Conservation (phyloP, 2,797 vertebrate genomes). For the Sebastes reedi region DNA sequence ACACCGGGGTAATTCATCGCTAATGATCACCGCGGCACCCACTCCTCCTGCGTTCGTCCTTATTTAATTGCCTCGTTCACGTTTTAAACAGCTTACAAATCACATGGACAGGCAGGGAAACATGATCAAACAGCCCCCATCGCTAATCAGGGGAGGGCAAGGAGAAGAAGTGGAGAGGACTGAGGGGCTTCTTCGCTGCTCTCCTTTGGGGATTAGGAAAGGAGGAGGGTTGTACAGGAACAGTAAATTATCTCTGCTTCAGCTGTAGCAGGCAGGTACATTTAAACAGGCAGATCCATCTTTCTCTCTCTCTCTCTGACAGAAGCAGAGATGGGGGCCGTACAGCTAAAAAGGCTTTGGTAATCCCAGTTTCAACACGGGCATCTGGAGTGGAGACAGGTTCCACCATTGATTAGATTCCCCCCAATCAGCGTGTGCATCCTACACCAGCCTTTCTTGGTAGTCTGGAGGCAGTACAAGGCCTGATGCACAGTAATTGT, state of each 20-base stretch:
- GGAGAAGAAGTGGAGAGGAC: slow-evolving; percentile 50
- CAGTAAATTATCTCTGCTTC: slow-evolving; percentile 73
- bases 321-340: slow-evolving; percentile 39
- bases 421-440: slow-evolving; percentile 69
- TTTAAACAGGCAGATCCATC: slow-evolving; percentile 73
- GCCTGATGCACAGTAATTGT: slow-evolving; percentile 75
- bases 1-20: slow-evolving; percentile 78
- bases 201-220: slow-evolving; percentile 65
- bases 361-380: slow-evolving; percentile 73
- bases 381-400: slow-evolving; percentile 74
- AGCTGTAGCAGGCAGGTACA: slow-evolving; percentile 65
- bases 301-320: slow-evolving; percentile 54
- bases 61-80: slow-evolving; percentile 81
- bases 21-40: slow-evolving; percentile 78
- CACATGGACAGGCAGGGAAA: slow-evolving; percentile 76
- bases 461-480: slow-evolving; percentile 70
- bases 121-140: slow-evolving; percentile 75
- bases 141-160: slow-evolving; percentile 69
- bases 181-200: slow-evolving; percentile 43
- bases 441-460: slow-evolving; percentile 64
- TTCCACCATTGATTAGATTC: slow-evolving; percentile 74
- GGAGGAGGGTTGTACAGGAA: slow-evolving; percentile 55
- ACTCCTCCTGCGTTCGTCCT: slow-evolving; percentile 65
- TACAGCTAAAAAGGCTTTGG: slow-evolving; percentile 64
- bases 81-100: slow-evolving; percentile 82